These are phyloP conservation scores for Epiperipatus broadwayi DNA, from an alignment of 2,888 invertebrate genomes.

Conservation along the genomic window DNA sequence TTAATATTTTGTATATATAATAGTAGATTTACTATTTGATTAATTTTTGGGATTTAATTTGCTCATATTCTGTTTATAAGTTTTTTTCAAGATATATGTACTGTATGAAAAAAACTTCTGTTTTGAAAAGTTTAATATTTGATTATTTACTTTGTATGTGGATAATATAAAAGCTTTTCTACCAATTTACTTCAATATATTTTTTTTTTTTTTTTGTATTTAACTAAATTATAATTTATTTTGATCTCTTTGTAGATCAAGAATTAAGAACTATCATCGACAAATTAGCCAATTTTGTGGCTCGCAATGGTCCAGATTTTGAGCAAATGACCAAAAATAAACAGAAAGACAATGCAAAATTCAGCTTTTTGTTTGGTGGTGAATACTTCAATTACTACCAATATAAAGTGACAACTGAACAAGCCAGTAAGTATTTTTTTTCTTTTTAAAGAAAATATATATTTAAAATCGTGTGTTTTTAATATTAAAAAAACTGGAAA, in stretches of 20 bases:
- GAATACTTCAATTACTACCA: conserved; percentile 91
- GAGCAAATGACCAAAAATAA: conserved; percentile 97
- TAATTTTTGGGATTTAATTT: too few relatives aligned
- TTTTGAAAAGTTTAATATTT: too few relatives aligned
- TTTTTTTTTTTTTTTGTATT: too few relatives aligned
- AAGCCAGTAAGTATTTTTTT: conserved; percentile 40
- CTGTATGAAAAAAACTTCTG: too few relatives aligned
- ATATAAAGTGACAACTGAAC: conserved; percentile 82
- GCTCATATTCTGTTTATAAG: too few relatives aligned
- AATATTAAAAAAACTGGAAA: too few relatives aligned
- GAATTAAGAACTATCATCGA: conserved; percentile 93
- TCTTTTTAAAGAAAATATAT: neutral
- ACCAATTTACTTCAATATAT: neutral
- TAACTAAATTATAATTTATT: neutral
- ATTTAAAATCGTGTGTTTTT: too few relatives aligned
- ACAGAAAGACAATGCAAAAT: conserved; percentile 92
- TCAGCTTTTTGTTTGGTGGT: conserved; percentile 88
- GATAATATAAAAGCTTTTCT: too few relatives aligned
- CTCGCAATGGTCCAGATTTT: conserved; percentile 95
- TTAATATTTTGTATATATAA: too few relatives aligned
- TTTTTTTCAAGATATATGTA: too few relatives aligned
- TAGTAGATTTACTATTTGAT: too few relatives aligned
- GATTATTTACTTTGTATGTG: too few relatives aligned
- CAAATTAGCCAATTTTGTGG: conserved; percentile 95
- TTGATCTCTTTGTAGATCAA: conserved; percentile 42